Percentiles rank a stretch among this genome's conserved stretches.
These are phyloP conservation scores for Ypsolopha sequella DNA, from an alignment of 2,888 invertebrate species.

Conservation along the genomic window DNA sequence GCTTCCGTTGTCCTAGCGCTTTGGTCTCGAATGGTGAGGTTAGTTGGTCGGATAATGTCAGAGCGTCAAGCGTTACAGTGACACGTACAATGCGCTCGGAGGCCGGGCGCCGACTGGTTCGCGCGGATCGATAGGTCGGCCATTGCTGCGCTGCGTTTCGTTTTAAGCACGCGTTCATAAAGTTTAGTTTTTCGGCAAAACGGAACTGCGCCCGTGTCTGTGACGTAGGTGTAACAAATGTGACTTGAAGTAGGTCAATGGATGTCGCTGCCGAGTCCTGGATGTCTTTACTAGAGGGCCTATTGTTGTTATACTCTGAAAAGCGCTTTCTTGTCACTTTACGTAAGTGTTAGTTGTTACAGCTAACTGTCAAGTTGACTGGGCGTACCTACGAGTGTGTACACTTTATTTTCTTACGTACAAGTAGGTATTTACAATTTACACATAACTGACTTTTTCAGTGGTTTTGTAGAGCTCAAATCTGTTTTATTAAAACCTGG, in stretches of 20 bases:
- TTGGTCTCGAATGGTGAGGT: constrained; percentile 14
- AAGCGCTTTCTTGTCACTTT: background rate
- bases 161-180: constrained; percentile 29
- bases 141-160: constrained; percentile 54
- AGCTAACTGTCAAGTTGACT: too few species aligned
- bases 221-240: background rate
- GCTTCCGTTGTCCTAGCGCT: background rate
- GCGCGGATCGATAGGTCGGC: constrained; percentile 59
- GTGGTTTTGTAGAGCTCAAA: too few species aligned
- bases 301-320: too few species aligned
- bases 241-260: constrained; percentile 1
- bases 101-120: constrained; percentile 55
- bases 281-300: too few species aligned
- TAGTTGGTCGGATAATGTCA: constrained; percentile 7
- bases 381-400: too few species aligned
- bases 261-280: background rate
- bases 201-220: background rate
- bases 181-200: constrained; percentile 12
- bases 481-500: too few species aligned
- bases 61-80: constrained; percentile 7
- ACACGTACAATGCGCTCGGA: constrained; percentile 39
- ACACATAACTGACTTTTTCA: too few species aligned
- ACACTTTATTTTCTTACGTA: too few species aligned
- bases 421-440: too few species aligned
- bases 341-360: too few species aligned